Evolutionary conservation across 1,140 invertebrate species (phyloP).

Genomic region (Sinonovacula constricta): DNA sequence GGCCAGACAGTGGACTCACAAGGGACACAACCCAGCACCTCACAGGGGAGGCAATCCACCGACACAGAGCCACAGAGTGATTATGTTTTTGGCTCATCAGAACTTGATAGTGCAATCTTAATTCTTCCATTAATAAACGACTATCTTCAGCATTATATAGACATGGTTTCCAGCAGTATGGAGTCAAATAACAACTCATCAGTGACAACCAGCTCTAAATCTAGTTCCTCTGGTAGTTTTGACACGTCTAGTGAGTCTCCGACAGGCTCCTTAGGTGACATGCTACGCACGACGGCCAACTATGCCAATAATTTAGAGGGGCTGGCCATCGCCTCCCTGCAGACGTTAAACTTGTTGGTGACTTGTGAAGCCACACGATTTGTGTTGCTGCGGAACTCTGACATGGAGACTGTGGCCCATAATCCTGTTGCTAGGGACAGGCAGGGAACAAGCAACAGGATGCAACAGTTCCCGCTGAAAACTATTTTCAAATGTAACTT

Average conservation of each 20-base stretch:
- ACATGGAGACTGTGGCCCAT: not conserved
- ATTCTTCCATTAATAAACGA: constrained; percentile 41
- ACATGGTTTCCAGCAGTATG: constrained; percentile 18
- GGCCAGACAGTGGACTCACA: not conserved
- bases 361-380: constrained; percentile 11
- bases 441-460: not conserved
- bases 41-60: not conserved
- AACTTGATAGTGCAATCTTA: constrained; percentile 31
- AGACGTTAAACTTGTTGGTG: constrained; percentile 24
- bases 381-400: not conserved
- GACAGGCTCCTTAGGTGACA: constrained; percentile 19
- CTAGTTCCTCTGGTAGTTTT: constrained; percentile 46
- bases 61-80: not conserved
- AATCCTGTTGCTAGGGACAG: not conserved
- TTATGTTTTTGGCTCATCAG: not conserved
- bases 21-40: not conserved
- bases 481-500: constrained; percentile 18
- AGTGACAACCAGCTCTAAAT: not conserved
- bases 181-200: constrained; percentile 1
- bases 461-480: not conserved
- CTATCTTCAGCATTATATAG: constrained; percentile 38
- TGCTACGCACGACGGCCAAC: constrained; percentile 28
- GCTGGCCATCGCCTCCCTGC: constrained; percentile 17
- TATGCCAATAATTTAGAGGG: constrained; percentile 45
- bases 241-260: constrained; percentile 35